Percentiles rank a stretch among this genome's conserved stretches.
These are phyloP conservation scores for Pyrochroa serraticornis DNA, from an alignment of 2,888 invertebrate species.

Conservation along the genomic window DNA sequence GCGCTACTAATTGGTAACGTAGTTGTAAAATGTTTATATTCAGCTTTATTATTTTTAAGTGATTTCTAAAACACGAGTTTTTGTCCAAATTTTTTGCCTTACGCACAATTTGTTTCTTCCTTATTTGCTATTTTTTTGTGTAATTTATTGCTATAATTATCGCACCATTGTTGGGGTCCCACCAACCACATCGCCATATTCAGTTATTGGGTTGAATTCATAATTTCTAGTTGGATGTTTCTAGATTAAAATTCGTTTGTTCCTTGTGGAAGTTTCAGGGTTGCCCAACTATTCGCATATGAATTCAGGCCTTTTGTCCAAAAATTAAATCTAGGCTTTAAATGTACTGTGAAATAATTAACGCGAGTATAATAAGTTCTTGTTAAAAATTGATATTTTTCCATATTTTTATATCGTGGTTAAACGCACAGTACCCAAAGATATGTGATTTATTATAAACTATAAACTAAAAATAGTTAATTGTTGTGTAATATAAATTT, in stretches of 20 bases:
- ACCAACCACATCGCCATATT: slow-evolving; percentile 13
- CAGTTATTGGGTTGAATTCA: neutral
- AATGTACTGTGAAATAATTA: slow-evolving; percentile 11
- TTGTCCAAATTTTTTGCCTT: slow-evolving; percentile 1
- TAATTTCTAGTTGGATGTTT: too few species aligned
- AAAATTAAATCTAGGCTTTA: too few species aligned
- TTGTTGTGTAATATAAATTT: slow-evolving; percentile 23
- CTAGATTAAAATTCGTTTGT: too few species aligned
- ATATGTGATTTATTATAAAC: slow-evolving; percentile 24
- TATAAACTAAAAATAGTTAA: slow-evolving; percentile 24
- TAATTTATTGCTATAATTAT: slow-evolving; percentile 25
- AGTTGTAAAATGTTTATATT: too few species aligned
- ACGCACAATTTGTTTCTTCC: slow-evolving; percentile 18
- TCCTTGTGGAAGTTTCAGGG: too few species aligned
- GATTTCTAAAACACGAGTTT: neutral
- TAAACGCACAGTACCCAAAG: slow-evolving; percentile 21
- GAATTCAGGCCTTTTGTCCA: too few species aligned
- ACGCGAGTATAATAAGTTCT: slow-evolving; percentile 18
- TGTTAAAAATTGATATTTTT: slow-evolving; percentile 22
- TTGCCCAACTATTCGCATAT: too few species aligned
- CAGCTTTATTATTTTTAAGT: neutral
- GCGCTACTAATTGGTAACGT: too few species aligned
- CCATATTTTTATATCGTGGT: slow-evolving; percentile 22
- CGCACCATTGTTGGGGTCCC: slow-evolving; percentile 18
- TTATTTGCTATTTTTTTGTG: slow-evolving; percentile 17